Evolutionary conservation across 2,797 vertebrate species (phyloP).

Genomic region (Acrocephalus scirpaceus): DNA sequence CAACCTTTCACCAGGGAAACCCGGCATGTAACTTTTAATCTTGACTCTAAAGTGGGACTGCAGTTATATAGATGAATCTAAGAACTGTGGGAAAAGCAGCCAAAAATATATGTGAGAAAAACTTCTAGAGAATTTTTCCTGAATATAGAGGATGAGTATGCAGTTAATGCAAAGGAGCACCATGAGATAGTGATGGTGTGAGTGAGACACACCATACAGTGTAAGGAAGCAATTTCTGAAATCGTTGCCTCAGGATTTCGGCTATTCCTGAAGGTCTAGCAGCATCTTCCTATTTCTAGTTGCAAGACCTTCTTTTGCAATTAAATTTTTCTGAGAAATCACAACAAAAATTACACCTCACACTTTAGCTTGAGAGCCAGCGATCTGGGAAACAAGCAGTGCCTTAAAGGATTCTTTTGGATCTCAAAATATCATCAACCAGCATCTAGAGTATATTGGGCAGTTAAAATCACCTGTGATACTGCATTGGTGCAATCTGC

Average conservation of each 20-base stretch:
- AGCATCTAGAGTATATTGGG: neutral
- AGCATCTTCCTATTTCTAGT: neutral
- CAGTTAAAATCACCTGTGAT: neutral
- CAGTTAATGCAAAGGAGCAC: neutral
- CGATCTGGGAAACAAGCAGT: neutral
- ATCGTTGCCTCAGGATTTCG: neutral
- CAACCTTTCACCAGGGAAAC: neutral
- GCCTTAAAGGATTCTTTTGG: neutral
- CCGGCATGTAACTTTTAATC: neutral
- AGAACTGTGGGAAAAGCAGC: neutral
- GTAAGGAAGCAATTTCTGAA: neutral
- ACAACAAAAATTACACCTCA: neutral
- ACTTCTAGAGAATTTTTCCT: neutral
- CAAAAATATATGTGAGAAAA: neutral
- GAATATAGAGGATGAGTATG: neutral
- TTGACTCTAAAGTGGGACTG: neutral
- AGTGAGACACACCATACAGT: neutral
- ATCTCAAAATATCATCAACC: neutral
- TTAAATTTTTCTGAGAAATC: neutral
- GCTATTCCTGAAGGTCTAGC: neutral
- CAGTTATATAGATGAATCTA: neutral
- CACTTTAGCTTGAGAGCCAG: neutral
- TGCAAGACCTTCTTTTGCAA: neutral
- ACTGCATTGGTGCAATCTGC: neutral
- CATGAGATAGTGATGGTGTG: rapidly evolving